A percentile compares a stretch with the other conserved stretches of the same genome.
These are phyloP conservation scores for Hypomecis atomaria DNA, from an alignment of 2,888 invertebrate genomes.

Conservation along the genomic window DNA sequence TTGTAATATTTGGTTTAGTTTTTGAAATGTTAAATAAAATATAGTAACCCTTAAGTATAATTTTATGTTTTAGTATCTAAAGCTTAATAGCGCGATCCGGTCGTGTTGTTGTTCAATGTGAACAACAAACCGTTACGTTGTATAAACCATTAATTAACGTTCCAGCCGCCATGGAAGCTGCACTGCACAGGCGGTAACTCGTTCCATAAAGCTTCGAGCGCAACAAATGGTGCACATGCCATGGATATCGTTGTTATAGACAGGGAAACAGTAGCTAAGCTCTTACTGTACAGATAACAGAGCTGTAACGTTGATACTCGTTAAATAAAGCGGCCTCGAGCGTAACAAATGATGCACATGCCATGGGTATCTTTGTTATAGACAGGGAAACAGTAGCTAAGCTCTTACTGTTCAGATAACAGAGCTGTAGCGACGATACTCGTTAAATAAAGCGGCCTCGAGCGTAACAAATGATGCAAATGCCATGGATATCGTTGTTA, in stretches of 20 bases:
- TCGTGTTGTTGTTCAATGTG: not conserved
- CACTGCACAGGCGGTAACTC: constrained; percentile 11
- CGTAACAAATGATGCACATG: too few species aligned
- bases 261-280: constrained; percentile 8
- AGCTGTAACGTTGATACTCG: too few species aligned
- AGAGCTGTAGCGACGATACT: too few species aligned
- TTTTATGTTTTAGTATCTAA: too few species aligned
- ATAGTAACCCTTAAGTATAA: too few species aligned
- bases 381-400: constrained; percentile 10
- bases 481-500: not conserved
- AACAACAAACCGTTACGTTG: not conserved
- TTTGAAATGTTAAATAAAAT: too few species aligned
- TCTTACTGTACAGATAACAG: too few species aligned
- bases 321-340: too few species aligned
- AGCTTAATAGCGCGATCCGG: too few species aligned
- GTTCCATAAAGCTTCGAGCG: constrained; percentile 17
- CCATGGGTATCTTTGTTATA: not conserved
- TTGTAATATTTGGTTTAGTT: too few species aligned
- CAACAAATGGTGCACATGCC: constrained; percentile 22
- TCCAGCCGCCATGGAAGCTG: not conserved
- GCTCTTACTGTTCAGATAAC: too few species aligned
- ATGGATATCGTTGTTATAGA: not conserved
- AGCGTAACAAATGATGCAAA: constrained; percentile 3
- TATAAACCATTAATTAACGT: not conserved
- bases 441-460: constrained; percentile 14